Percentiles rank a stretch among this genome's conserved stretches.
These are phyloP conservation scores for Vandiemenella viatica DNA, from an alignment of 2,888 invertebrate genomes.

Conservation along the genomic window DNA sequence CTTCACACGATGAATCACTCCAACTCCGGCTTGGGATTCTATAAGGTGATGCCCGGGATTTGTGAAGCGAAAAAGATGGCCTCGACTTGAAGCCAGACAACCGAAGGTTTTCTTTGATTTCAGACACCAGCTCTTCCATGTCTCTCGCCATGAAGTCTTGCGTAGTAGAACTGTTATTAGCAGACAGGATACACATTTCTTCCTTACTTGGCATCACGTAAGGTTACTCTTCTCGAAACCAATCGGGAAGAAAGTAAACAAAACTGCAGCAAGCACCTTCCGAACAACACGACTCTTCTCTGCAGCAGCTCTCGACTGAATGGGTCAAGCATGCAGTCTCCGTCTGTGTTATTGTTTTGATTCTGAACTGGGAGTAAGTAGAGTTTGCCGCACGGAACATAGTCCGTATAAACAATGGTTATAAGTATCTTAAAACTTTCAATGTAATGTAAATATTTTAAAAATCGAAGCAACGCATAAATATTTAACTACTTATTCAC, in stretches of 20 bases:
- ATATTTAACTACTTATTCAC: no score
- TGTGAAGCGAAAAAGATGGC: constrained; percentile 26
- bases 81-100: constrained; percentile 30
- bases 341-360: constrained; percentile 21
- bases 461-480: no score
- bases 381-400: constrained; percentile 14
- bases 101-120: constrained; percentile 48
- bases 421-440: no score
- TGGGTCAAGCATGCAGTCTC: constrained; percentile 18
- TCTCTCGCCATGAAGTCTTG: constrained; percentile 35
- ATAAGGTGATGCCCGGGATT: constrained; percentile 37
- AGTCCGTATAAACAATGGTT: constrained; percentile 20
- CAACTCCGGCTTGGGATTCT: constrained; percentile 31
- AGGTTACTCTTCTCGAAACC: constrained; percentile 3
- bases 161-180: constrained; percentile 7
- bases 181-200: constrained; percentile 18
- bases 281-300: neutral
- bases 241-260: neutral
- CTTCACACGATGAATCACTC: constrained; percentile 16
- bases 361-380: constrained; percentile 11
- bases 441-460: no score
- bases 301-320: constrained; percentile 15
- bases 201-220: constrained; percentile 21
- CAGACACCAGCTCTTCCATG: constrained; percentile 47
- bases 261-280: neutral